Evolutionary conservation across 2,888 invertebrate species (phyloP), one percentile per base, ranked within the genome.

Genomic region (Cheilosia vernalis): DNA sequence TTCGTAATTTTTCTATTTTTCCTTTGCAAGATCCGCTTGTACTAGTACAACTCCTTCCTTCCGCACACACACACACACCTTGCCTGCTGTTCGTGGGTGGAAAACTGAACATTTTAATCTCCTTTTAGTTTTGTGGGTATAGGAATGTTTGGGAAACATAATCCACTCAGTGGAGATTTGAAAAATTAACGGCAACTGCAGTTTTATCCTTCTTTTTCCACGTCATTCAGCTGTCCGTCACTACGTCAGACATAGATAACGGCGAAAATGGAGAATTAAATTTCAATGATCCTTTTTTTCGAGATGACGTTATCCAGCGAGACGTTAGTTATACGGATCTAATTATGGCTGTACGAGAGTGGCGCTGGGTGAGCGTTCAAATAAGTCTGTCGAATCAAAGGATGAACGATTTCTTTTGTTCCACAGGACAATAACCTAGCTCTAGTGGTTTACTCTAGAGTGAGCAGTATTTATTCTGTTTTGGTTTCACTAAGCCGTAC

Each of bases 281-380:
- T 67, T 44, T 56, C 44, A 56, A 56, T 67, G 55, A 55, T 67
- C 44, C 67, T 30, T 55, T 67, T 67, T 66, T 17, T 13, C 5
- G 40, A 42, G 24, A 60, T 58, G 15, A 58, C 40, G 24, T 58
- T 58, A 40, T n/a, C 0, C 21, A 40, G 40, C 24, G 24, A 24
- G 40, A 42, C 2, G 7, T 42, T 60, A n/a, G 15, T n/a, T 60
- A 40, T 19, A 60, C 7, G n/a, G 24, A 19, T 17, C n/a, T 17
- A 44, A 44, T 17, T 17, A 47, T 19, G 21, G 21, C 19, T 21
- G 40, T 7, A 1, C 13, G 40, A 40, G 19, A 10, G 37, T 37
- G 37, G 13, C 37, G 10, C 13, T 37, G 37, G 37, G 4, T 4
- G 37, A 13, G 37, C 13, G 30, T 30, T 13, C 37, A 37, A 13